Base-by-base conservation (phyloP, 2,797 vertebrate species). In the Tokudaia muenninki region DNA sequence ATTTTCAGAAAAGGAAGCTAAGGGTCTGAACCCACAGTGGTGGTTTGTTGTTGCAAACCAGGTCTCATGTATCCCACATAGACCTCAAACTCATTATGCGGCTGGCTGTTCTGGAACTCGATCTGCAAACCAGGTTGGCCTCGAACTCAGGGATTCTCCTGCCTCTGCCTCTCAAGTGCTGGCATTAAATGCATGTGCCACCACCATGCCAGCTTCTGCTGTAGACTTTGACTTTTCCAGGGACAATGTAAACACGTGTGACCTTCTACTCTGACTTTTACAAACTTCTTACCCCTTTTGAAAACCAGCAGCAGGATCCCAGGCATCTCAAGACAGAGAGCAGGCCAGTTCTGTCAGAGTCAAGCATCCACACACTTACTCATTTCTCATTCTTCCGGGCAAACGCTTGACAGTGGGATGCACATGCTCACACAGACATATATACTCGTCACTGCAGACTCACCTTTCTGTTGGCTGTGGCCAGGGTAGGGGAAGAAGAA, bases 1-100 rank as follows among this genome's bases (percentile, higher is more conserved):
- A 4, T 61, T 95, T 93, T 95, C 78, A n/a, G n/a, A 65, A 37
- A 55, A 81, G 7, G 8, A 92, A 95, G 59, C 8, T 72, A 55
- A 93, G 31, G 50, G 70, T 81, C 7, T 6, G 52, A 75, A 44
- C 26, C 50, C 2, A 0, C 1, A 5, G 26, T 31, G 24, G 24
- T 57, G 14, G 67, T 4, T 37, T 0, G 0, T 3, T 41, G 24
- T 31, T 31, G 8, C 5, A 17, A 17, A 12, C 47, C 2, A 10
- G 21, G 47, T 21, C 63, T 59, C 37, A 11, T 1, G 4, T 3
- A 55, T 65, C 34, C 47, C 34, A 22, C 19, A 19, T 12, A 50
- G 22, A 10, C 31, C 29, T 67, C 61, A 47, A n/a, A n/a, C 4
- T 86, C 63, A 16, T 22, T 52, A 12, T 1, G n/a, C 9, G 19